phyloP scores from a whole-genome alignment of 2,797 vertebrate genomes.

The Vipera ursinii region DNA sequence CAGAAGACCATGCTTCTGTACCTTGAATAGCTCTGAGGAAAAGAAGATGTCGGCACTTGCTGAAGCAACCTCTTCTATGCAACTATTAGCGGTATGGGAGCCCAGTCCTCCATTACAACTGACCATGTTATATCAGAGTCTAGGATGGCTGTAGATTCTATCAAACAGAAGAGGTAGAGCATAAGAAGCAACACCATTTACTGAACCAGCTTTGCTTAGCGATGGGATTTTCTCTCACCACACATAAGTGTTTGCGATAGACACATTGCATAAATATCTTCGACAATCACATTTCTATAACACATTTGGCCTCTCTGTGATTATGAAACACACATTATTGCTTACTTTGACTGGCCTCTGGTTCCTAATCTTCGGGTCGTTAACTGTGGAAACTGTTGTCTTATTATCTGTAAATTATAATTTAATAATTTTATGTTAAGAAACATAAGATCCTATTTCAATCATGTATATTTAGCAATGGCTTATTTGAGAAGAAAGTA shows the following conservation, averaged over 20 bases:
- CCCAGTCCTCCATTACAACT: neutral
- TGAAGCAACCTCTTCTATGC: neutral
- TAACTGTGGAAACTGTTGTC: conserved; percentile 96
- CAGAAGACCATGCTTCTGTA: neutral
- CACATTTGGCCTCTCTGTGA: conserved; percentile 7
- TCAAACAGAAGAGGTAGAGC: neutral
- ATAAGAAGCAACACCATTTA: neutral
- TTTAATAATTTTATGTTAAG: conserved; percentile 51
- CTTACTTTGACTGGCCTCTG: conserved; percentile 98
- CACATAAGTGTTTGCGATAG: neutral
- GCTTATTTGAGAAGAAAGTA: neutral
- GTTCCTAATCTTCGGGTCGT: conserved; percentile 96
- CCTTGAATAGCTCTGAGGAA: neutral
- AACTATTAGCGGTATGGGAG: neutral
- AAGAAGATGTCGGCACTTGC: neutral
- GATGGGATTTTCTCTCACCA: neutral
- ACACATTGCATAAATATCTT: neutral
- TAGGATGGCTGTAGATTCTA: neutral
- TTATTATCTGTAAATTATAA: conserved; percentile 87
- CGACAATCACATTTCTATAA: neutral
- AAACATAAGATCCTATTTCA: conserved; percentile 1
- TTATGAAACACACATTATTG: conserved; percentile 24
- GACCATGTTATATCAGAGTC: neutral
- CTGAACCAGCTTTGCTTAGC: neutral
- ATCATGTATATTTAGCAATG: conserved; percentile 11